Evolutionary conservation across 2,113 vertebrate genomes (phyloP).

Genomic region (Oxyruncus cristatus): DNA sequence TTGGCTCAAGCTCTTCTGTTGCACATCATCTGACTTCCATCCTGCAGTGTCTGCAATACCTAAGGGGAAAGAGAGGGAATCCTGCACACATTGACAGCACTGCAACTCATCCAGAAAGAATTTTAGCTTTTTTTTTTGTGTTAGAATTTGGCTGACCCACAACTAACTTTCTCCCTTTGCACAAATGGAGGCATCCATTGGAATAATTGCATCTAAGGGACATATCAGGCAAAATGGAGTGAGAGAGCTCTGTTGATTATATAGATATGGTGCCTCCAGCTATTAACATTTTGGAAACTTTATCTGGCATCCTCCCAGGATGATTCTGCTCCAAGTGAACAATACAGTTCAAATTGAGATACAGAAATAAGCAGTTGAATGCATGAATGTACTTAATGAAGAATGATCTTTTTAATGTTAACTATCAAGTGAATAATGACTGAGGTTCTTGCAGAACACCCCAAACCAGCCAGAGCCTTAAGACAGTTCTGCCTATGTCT

Average conservation of each 20-base stretch:
- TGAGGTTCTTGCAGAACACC: neutral
- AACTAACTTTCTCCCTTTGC: neutral
- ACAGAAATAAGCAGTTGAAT: neutral
- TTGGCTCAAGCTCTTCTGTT: neutral
- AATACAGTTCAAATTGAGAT: neutral
- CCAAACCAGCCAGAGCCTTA: neutral
- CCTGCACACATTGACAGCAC: neutral
- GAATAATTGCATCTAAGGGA: neutral
- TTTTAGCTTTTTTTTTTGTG: neutral
- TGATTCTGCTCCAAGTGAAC: neutral
- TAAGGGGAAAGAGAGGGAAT: neutral
- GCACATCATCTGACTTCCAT: neutral
- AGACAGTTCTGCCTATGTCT: neutral
- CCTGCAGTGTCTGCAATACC: accelerated
- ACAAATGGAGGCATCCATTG: neutral
- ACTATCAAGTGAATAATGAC: neutral
- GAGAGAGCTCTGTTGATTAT: neutral
- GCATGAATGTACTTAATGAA: neutral
- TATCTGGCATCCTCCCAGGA: neutral
- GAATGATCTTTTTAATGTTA: neutral
- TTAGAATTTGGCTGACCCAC: neutral
- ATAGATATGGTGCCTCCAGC: neutral
- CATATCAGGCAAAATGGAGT: neutral
- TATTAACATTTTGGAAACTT: neutral
- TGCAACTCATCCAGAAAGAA: neutral